Evolutionary conservation across 2,797 vertebrate genomes (phyloP).

Genomic region (Scolopax rusticola): DNA sequence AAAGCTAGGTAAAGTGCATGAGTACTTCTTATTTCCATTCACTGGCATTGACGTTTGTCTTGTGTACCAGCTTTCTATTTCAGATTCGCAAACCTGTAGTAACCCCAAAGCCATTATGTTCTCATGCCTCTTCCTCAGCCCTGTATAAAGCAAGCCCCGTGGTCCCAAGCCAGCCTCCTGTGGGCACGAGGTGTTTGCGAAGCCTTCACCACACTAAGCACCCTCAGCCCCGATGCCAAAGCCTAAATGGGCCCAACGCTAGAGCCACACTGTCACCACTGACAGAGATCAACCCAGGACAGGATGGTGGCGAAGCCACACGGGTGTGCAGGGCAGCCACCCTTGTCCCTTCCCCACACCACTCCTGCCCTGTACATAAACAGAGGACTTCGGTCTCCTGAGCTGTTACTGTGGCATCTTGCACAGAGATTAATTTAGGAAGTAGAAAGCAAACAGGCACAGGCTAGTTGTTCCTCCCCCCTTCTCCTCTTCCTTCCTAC

Average conservation of each 20-base stretch:
- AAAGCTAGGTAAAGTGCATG: background rate
- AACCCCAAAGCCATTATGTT: background rate
- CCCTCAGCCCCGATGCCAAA: background rate
- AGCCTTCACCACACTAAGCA: background rate
- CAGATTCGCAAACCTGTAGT: background rate
- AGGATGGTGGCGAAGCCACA: background rate
- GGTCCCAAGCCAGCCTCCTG: background rate
- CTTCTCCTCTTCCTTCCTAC: background rate
- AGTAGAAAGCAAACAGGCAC: background rate
- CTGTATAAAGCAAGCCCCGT: fast-evolving
- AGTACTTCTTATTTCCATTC: background rate
- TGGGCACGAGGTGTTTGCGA: background rate
- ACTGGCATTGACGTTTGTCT: background rate
- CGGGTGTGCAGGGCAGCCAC: background rate
- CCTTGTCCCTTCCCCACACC: background rate
- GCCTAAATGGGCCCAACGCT: background rate
- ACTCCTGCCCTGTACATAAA: background rate
- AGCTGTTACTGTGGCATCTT: background rate
- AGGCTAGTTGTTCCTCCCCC: background rate
- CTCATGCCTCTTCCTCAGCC: background rate
- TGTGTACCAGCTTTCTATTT: background rate
- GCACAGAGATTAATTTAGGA: background rate
- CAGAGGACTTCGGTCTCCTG: background rate
- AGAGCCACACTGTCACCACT: background rate
- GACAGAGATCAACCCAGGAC: background rate